phyloP scores from a whole-genome alignment of 53 echinoderm and acorn worm genomes.

The Paelopatides confundens region DNA sequence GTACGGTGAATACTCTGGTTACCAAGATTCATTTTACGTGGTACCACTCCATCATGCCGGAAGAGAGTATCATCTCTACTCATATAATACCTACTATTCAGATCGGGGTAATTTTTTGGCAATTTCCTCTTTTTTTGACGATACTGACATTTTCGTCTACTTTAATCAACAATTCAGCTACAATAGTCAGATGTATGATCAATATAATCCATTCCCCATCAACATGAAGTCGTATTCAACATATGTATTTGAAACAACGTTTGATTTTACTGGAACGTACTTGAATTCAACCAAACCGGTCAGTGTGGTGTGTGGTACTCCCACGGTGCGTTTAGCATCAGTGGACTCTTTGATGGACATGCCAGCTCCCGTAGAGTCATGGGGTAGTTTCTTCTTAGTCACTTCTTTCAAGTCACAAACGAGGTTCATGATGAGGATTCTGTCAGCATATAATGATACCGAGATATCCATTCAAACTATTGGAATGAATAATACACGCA shows the following conservation, averaged over 20 bases:
- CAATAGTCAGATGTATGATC: background rate
- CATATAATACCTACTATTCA: background rate
- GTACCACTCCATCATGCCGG: background rate
- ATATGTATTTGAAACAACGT: background rate
- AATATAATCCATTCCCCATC: background rate
- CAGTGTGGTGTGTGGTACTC: background rate
- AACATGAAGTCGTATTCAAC: background rate
- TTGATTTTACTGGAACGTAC: background rate
- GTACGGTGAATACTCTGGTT: background rate
- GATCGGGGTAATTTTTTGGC: background rate
- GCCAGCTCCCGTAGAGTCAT: background rate
- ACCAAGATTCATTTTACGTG: slow-evolving; percentile 3
- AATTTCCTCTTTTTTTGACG: background rate
- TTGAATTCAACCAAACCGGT: background rate
- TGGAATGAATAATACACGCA: background rate
- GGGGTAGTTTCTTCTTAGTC: slow-evolving; percentile 15
- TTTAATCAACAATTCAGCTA: background rate
- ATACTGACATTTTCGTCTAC: background rate
- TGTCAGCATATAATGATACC: background rate
- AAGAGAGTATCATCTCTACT: background rate
- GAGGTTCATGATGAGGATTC: background rate
- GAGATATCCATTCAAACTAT: background rate
- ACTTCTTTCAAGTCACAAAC: background rate
- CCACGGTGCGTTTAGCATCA: fast-evolving
- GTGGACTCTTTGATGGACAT: background rate